Percentiles rank a stretch among this genome's conserved stretches.
Evolutionary conservation across 1,140 invertebrate species (phyloP).

Genomic region (Drosophila equinoxialis): DNA sequence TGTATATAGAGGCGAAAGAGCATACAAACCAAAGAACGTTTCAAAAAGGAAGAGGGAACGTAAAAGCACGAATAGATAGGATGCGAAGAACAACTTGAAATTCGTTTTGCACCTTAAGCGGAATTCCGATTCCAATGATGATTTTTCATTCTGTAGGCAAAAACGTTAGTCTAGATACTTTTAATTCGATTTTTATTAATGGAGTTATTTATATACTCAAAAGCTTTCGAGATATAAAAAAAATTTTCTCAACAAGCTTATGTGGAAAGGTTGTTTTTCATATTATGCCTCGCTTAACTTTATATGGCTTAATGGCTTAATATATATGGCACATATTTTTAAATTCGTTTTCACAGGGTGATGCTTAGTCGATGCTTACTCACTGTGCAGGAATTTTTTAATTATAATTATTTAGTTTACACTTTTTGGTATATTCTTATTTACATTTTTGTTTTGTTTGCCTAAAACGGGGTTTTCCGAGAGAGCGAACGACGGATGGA

Average conservation of each 20-base stretch:
- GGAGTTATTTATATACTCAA: not conserved
- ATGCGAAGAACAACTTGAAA: not conserved
- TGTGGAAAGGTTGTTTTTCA: not conserved
- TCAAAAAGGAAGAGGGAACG: not conserved
- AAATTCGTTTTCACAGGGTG: not conserved
- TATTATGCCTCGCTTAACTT: no score
- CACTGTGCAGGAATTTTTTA: not conserved
- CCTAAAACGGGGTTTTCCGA: not conserved
- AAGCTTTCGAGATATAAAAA: no score
- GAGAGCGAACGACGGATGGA: not conserved
- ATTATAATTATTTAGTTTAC: constrained; percentile 5
- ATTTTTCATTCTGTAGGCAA: not conserved
- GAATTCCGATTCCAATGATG: not conserved
- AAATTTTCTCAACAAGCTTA: no score
- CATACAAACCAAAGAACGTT: no score
- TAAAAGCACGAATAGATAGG: not conserved
- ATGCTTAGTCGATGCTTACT: not conserved
- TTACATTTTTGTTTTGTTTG: not conserved
- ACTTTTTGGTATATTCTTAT: not conserved
- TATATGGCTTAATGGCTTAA: no score
- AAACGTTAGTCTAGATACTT: not conserved
- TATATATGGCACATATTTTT: no score
- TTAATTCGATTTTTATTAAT: not conserved
- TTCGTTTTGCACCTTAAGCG: constrained; percentile 1
- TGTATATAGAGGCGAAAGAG: constrained; percentile 6